These are phyloP conservation scores for Tympanuchus pallidicinctus DNA, from an alignment of 2,113 vertebrate species.

Conservation along the genomic window DNA sequence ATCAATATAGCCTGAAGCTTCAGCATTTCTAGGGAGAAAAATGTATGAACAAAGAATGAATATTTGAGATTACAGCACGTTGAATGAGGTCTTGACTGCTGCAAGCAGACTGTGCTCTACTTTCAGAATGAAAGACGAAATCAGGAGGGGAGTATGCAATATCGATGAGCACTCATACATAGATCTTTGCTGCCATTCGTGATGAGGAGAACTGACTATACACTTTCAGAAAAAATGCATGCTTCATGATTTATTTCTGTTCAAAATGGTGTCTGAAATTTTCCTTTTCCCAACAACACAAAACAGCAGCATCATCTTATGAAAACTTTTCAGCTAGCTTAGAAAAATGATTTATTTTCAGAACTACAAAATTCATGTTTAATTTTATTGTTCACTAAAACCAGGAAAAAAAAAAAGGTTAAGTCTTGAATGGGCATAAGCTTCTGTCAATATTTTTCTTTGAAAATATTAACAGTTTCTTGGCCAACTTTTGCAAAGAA, in stretches of 20 bases:
- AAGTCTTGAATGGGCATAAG: background rate
- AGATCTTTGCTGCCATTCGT: background rate
- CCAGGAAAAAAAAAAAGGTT: background rate
- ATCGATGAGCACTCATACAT: background rate
- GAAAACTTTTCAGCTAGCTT: background rate
- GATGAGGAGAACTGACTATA: background rate
- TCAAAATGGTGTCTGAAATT: background rate
- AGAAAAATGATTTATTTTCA: background rate
- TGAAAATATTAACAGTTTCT: background rate
- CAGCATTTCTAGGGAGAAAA: slow-evolving; percentile 4
- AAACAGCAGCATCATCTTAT: background rate
- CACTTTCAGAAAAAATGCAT: background rate
- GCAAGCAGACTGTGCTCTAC: background rate
- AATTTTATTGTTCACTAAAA: background rate
- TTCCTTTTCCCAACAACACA: background rate
- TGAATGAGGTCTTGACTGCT: background rate
- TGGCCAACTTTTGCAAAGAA: background rate
- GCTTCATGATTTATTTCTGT: background rate
- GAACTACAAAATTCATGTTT: background rate
- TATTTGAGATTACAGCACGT: background rate
- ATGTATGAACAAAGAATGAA: background rate
- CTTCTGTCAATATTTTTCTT: background rate
- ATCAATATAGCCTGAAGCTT: background rate
- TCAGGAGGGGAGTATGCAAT: no score
- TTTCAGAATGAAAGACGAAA: background rate